Evolutionary conservation across 2,797 vertebrate species (phyloP).

Genomic region (Anguilla megastoma): DNA sequence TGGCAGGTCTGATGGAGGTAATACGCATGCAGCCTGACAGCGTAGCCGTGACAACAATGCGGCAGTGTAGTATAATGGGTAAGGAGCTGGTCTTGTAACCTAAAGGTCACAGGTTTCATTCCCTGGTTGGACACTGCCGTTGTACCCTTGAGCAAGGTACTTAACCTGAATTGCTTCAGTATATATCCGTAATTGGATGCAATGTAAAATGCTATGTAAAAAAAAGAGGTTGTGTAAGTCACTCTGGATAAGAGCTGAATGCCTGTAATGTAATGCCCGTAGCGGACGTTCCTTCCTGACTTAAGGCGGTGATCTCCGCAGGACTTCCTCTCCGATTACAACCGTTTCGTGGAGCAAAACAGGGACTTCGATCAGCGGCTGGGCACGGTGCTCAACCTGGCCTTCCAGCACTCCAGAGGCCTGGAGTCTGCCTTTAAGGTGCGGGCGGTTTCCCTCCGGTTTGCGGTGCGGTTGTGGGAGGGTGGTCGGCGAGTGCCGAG

Average conservation of each 20-base stretch:
- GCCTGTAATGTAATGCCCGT: no score
- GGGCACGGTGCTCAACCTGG: slow-evolving; percentile 77
- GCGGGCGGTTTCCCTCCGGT: slow-evolving; percentile 44
- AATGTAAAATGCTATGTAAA: no score
- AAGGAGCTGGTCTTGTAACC: no score
- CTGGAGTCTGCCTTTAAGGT: slow-evolving; percentile 77
- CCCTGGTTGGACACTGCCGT: no score
- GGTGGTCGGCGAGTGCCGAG: neutral
- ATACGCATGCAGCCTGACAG: slow-evolving; percentile 73
- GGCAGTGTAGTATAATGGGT: no score
- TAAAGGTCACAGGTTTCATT: no score
- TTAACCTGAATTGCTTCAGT: no score
- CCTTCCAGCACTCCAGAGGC: slow-evolving; percentile 77
- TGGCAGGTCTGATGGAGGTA: slow-evolving; percentile 80
- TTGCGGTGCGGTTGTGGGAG: slow-evolving; percentile 30
- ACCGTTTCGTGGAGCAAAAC: slow-evolving; percentile 74
- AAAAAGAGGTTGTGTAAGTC: no score
- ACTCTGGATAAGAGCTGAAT: no score
- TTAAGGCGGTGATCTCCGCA: slow-evolving; percentile 81
- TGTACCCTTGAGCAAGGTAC: no score
- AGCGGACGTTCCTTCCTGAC: slow-evolving; percentile 67
- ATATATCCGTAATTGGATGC: no score
- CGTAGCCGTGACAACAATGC: slow-evolving; percentile 76
- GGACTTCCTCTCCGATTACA: slow-evolving; percentile 73
- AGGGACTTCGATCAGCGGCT: slow-evolving; percentile 79